Conservation (phyloP, 1,140 invertebrate genomes). For the Manduca sexta region DNA sequence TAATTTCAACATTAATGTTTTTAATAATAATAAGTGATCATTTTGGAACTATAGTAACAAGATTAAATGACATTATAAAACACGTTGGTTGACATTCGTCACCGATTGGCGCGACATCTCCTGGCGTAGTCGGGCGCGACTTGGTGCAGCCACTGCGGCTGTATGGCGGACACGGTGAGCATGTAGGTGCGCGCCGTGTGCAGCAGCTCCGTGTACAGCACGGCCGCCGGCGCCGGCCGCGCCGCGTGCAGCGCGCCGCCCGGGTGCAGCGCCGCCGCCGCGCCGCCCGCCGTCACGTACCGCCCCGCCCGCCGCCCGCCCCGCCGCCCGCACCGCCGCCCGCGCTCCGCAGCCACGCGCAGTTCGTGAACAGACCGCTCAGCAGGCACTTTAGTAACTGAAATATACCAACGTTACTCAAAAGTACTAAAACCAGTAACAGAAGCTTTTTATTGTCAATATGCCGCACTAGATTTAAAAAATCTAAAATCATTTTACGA, state of each 20-base stretch:
- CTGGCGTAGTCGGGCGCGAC: slow-evolving; percentile 47
- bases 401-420: slow-evolving; percentile 9
- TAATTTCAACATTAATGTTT: no score
- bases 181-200: slow-evolving; percentile 90
- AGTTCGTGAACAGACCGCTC: slow-evolving; percentile 90
- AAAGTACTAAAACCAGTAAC: no score
- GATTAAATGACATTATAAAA: no score
- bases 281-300: slow-evolving; percentile 49
- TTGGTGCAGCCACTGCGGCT: slow-evolving; percentile 81
- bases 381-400: slow-evolving; percentile 85
- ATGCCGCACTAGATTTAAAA: background rate
- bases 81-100: slow-evolving; percentile 15
- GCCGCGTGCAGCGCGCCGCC: slow-evolving; percentile 81
- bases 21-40: no score
- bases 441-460: background rate
- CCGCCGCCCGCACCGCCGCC: slow-evolving; percentile 26
- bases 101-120: slow-evolving; percentile 37
- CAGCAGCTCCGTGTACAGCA: slow-evolving; percentile 94
- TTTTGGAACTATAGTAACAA: no score
- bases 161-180: slow-evolving; percentile 81
- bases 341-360: slow-evolving; percentile 85
- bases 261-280: slow-evolving; percentile 82
- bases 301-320: slow-evolving; percentile 16
- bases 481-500: no score
- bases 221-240: slow-evolving; percentile 80